phyloP scores from a whole-genome alignment of 2,797 vertebrate species.

The Hippocampus kuda region DNA sequence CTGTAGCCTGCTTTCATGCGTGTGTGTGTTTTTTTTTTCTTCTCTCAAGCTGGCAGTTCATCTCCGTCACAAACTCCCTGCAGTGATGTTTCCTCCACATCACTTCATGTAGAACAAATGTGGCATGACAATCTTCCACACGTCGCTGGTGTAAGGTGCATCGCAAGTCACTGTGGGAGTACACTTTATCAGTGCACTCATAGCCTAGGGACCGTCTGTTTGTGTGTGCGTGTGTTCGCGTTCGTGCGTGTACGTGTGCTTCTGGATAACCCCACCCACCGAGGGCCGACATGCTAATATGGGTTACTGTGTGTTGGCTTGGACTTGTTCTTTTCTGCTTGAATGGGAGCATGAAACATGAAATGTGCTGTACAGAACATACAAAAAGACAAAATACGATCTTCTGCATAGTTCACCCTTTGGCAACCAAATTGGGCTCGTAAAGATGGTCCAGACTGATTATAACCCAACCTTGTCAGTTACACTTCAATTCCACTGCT shows the following conservation, averaged over 20 bases:
- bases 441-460: background rate
- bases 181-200: conserved; percentile 38
- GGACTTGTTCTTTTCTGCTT: background rate
- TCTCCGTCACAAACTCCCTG: conserved; percentile 42
- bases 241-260: conserved; percentile 8
- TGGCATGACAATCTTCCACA: conserved; percentile 49
- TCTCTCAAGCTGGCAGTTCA: conserved; percentile 34
- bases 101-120: conserved; percentile 53
- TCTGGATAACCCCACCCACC: conserved; percentile 15
- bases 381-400: background rate
- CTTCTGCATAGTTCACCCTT: background rate
- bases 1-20: conserved; percentile 31
- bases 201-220: conserved; percentile 31
- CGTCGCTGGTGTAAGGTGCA: conserved; percentile 41
- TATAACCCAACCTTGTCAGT: background rate
- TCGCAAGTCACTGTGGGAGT: conserved; percentile 28
- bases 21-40: conserved; percentile 7
- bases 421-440: background rate
- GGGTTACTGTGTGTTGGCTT: background rate
- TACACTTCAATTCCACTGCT: background rate
- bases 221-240: conserved; percentile 3
- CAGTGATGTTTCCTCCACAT: conserved; percentile 45
- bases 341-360: background rate
- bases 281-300: background rate
- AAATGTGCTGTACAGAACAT: background rate